Base-by-base conservation (phyloP, 2,888 invertebrate genomes). In the Atrina japonica region DNA sequence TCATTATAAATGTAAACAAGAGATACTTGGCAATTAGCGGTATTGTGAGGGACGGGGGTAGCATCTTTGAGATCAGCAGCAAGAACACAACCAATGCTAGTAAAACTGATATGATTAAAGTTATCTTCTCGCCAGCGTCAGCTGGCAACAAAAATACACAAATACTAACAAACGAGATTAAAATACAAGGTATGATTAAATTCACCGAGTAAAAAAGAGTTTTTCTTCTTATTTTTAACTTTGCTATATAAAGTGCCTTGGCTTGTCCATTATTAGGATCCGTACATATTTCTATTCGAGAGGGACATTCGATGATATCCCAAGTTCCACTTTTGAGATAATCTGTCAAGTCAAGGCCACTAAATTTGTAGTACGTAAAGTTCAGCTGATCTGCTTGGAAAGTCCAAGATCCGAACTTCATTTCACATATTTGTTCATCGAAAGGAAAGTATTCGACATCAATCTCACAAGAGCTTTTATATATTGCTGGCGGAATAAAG, bases 401-500 rank as follows among this genome's bases (percentile, higher is more conserved):
- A 1, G 89, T 90, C 90, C 90, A 90, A 0, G 89, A 90, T 3
- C 99, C 99, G 88, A 99, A 99, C 91, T 99, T 99, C 98, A 99
- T 99, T 83, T 97, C 96, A 91, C 99, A 99, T 7, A 96, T 96
- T 93, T 99, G 99, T 91, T 99, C 97, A 92, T 99, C 99, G 91
- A 99, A 99, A 7, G 99, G 99, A 90, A 99, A 99, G 91, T 98
- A 99, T 72, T 77, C 67, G 76, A 99, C 99, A 92, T 99, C 98
- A 88, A 99, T 99, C 30, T 97, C 97, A 92, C 99, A 99, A 66
- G 98, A 98, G 91, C 97, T 97, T 93, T 96, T 98, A 92, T 99
- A 99, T 91, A 99, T 99, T 67, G 99, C 99, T 50, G 99, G 99
- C 5, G 99, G 99, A 47, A 99, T 97, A 99, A 99, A 99, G 52